A percentile compares a stretch with the other conserved stretches of the same genome.
phyloP scores from a whole-genome alignment of 2,113 vertebrate genomes.

The Smithornis capensis region DNA sequence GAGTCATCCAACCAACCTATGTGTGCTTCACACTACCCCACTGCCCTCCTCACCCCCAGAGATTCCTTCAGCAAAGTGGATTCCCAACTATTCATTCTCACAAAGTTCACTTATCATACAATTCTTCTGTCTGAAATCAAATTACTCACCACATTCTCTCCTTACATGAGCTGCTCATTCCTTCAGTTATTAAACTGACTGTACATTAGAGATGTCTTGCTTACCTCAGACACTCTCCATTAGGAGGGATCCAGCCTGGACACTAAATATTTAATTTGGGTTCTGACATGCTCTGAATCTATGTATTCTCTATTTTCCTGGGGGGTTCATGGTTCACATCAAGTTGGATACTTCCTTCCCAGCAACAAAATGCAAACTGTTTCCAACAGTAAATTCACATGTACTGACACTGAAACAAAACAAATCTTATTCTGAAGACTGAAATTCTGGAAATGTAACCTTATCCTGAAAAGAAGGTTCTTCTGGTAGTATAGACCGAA shows the following conservation, averaged over 20 bases:
- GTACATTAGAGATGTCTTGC: background rate
- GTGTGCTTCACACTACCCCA: background rate
- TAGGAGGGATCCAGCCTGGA: background rate
- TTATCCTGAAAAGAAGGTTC: background rate
- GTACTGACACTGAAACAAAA: background rate
- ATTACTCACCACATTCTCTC: background rate
- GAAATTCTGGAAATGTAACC: background rate
- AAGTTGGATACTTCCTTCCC: background rate
- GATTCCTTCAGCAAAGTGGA: background rate
- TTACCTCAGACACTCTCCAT: conserved; percentile 40
- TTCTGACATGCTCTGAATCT: background rate
- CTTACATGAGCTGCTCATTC: background rate
- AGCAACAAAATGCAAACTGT: background rate
- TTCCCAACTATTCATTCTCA: background rate
- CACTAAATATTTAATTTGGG: conserved; percentile 44
- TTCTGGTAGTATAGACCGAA: background rate
- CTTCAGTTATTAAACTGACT: background rate
- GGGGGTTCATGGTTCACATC: background rate
- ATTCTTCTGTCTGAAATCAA: background rate
- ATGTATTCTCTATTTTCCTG: background rate
- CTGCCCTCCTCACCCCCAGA: background rate
- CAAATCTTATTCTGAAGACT: background rate
- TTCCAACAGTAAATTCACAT: background rate
- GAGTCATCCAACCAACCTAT: background rate
- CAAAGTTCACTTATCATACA: background rate